A percentile compares a stretch with the other conserved stretches of the same genome.
phyloP scores from a whole-genome alignment of 2,888 invertebrate species.

The Sarcophaga rosellei region DNA sequence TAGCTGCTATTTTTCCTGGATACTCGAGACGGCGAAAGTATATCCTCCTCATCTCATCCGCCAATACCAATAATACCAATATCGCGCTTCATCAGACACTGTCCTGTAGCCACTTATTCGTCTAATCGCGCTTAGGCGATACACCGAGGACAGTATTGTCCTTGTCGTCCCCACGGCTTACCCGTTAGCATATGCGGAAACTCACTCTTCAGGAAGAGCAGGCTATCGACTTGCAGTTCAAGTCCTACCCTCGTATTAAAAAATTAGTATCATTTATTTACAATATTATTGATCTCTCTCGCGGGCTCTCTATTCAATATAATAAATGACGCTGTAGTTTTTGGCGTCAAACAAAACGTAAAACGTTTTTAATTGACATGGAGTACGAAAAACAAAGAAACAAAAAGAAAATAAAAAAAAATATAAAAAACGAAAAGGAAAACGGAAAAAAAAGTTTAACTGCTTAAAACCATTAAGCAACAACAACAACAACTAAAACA shows the following conservation, averaged over 20 bases:
- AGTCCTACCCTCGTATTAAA: background rate
- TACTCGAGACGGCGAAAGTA: too few species aligned
- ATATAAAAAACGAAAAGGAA: background rate
- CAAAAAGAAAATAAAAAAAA: conserved; percentile 5
- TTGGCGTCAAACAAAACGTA: conserved; percentile 26
- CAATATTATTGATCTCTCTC: conserved; percentile 6
- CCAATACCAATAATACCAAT: too few species aligned
- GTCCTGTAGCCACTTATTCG: too few species aligned
- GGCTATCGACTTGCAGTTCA: background rate
- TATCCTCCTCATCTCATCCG: too few species aligned
- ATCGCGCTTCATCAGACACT: too few species aligned
- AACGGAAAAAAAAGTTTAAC: conserved; percentile 46
- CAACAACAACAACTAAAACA: conserved; percentile 29
- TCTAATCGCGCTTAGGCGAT: too few species aligned
- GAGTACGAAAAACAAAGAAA: background rate
- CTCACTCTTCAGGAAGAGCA: background rate
- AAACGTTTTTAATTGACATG: conserved; percentile 61
- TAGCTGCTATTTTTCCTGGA: too few species aligned
- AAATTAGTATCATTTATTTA: background rate
- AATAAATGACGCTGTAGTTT: conserved; percentile 22
- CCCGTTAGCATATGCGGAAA: background rate
- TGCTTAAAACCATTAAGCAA: conserved; percentile 44
- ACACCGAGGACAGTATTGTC: too few species aligned
- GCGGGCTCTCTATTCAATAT: conserved; percentile 23
- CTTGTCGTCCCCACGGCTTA: too few species aligned